Percentiles rank a stretch among this genome's conserved stretches.
These are phyloP conservation scores for Acanthaster planci DNA, from an alignment of 35 echinoderm and acorn worm genomes.

Conservation along the genomic window DNA sequence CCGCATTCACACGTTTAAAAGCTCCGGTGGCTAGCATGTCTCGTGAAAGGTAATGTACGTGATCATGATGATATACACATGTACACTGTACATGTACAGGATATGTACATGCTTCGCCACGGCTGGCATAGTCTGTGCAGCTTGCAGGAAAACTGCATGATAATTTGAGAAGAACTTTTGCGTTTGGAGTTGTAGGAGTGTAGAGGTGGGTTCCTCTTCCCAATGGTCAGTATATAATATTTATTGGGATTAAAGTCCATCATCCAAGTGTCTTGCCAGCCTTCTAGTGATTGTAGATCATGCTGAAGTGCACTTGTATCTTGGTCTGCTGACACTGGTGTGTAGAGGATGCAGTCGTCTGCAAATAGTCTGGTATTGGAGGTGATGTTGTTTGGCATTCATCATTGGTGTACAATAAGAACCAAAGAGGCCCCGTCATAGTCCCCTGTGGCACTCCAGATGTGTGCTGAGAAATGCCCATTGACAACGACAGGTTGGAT, in stretches of 20 bases:
- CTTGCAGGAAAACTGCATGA: too few species aligned
- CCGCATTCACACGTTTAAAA: too few species aligned
- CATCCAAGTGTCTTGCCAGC: background rate
- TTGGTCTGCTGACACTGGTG: constrained; percentile 1
- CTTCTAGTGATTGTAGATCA: constrained; percentile 26
- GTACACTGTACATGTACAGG: too few species aligned
- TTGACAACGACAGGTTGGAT: constrained; percentile 53
- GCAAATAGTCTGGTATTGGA: constrained; percentile 58
- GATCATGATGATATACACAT: too few species aligned
- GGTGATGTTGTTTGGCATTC: constrained; percentile 38
- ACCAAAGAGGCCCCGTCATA: constrained; percentile 39
- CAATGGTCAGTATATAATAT: constrained; percentile 32
- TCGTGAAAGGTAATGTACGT: too few species aligned
- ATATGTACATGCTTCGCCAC: too few species aligned
- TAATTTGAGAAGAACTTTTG: too few species aligned
- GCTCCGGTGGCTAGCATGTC: too few species aligned
- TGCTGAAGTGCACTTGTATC: constrained; percentile 32
- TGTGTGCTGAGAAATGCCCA: constrained; percentile 29
- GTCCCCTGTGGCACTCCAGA: constrained; percentile 63
- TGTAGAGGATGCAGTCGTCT: constrained; percentile 54
- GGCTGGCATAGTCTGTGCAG: too few species aligned
- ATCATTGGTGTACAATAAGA: constrained; percentile 55
- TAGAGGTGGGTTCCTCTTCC: constrained; percentile 46
- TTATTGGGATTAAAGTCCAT: constrained; percentile 50
- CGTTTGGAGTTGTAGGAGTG: constrained; percentile 15